These are phyloP conservation scores for Melospiza melodia DNA, from an alignment of 2,113 vertebrate species.

Conservation along the genomic window DNA sequence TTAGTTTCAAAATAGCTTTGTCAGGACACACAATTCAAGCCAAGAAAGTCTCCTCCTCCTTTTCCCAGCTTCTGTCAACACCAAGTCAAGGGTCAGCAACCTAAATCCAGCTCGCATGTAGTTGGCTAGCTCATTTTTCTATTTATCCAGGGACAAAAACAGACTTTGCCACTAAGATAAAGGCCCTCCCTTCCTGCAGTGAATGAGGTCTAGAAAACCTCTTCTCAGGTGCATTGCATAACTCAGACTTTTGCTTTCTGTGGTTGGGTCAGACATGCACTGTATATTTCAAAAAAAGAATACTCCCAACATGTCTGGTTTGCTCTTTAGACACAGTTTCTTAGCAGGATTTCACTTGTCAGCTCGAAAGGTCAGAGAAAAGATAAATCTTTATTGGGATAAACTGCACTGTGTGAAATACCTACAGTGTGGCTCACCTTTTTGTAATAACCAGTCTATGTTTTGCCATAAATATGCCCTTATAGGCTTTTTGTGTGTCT, in stretches of 20 bases:
- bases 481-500: background rate
- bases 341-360: background rate
- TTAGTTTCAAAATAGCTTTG: slow-evolving; percentile 40
- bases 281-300: background rate
- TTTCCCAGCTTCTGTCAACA: slow-evolving; percentile 39
- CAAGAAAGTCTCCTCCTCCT: background rate
- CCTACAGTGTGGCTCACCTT: background rate
- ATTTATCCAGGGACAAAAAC: background rate
- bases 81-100: background rate
- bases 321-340: slow-evolving; percentile 21
- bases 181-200: background rate
- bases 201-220: background rate
- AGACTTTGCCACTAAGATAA: background rate
- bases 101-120: background rate
- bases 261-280: background rate
- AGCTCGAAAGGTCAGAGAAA: background rate
- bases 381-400: slow-evolving; percentile 12
- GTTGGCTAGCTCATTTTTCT: background rate
- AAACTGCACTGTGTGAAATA: background rate
- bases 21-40: background rate
- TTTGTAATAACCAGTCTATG: background rate
- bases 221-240: background rate
- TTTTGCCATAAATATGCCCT: background rate
- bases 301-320: background rate
- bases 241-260: background rate